Evolutionary conservation across 2,888 invertebrate species (phyloP), one percentile per base, ranked within the genome.

Genomic region (Papilio elwesi): DNA sequence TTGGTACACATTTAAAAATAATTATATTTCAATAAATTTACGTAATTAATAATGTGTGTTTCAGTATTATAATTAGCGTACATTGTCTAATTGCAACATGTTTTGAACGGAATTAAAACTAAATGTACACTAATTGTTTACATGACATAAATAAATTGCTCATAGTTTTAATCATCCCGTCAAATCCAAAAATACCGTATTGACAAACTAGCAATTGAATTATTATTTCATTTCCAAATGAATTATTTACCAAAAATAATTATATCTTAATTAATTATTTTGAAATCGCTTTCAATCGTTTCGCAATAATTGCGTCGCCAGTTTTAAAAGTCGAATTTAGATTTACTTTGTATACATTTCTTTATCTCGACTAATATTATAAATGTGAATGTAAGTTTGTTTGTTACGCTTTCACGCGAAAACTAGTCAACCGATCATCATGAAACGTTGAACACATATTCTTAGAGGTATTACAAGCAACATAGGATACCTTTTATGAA

Each of bases 171-270:
- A 6, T 57, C n/a, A 48, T 53, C 43, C 3, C 26, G 15, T 7
- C 53, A 64, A 70, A 69, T 63, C 12, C 15, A 38, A 47, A 70
- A 65, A 55, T 65, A 65, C 65, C 55, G 15, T 26, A 13, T 65
- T 57, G 55, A 70, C 57, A 36, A 65, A 47, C 36, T 57, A 64
- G 49, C 57, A 70, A 57, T 65, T 38, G 38, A 57, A 49, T 57
- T 70, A 70, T 38, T 55, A 38, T 11, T 12, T 36, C 1, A 52
- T 52, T 59, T 52, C 38, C 0, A 71, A 67, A 66, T 62, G 12
- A 70, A 48, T 70, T 65, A 65, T 52, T 66, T 13, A 43, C 48
- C 55, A 38, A 26, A 38, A 36, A 67, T 66, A 71, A 52, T 71
- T 62, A 65, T 43, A 26, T 57, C n/a, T 51, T 71, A 57, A 66